These are phyloP conservation scores for Cantharis lateralis DNA, from an alignment of 2,888 invertebrate genomes.

Conservation along the genomic window DNA sequence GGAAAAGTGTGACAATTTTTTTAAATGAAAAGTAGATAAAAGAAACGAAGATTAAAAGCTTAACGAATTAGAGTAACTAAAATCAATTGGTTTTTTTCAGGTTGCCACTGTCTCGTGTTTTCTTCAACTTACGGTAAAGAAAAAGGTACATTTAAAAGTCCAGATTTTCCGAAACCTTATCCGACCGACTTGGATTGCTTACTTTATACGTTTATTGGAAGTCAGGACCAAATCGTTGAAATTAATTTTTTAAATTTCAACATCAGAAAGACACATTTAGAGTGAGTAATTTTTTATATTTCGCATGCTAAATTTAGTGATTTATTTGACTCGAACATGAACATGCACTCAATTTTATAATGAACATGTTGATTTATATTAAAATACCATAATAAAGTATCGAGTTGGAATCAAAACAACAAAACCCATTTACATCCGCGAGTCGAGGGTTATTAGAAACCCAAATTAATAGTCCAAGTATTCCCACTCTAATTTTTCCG, in stretches of 20 bases:
- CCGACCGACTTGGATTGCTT: constrained; percentile 77
- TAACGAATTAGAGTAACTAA: constrained; percentile 9
- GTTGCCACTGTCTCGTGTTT: constrained; percentile 82
- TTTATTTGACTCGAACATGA: background rate
- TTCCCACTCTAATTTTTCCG: background rate
- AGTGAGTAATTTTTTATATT: constrained; percentile 62
- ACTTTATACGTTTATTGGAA: constrained; percentile 81
- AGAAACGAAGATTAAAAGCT: constrained; percentile 6
- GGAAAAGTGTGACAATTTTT: background rate
- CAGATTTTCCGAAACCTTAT: constrained; percentile 80
- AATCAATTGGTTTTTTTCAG: constrained; percentile 58
- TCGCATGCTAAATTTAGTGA: background rate
- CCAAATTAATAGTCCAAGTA: background rate
- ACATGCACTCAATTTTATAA: background rate
- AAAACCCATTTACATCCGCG: background rate
- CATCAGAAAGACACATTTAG: constrained; percentile 67
- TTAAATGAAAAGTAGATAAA: constrained; percentile 15
- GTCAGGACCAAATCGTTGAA: constrained; percentile 80
- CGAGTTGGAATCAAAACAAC: background rate
- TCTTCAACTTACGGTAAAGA: constrained; percentile 79
- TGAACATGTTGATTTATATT: background rate
- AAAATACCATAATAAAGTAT: background rate
- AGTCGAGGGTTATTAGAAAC: background rate
- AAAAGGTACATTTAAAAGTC: constrained; percentile 81
- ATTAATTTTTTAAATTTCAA: constrained; percentile 81